Conservation (phyloP, 2,113 vertebrate genomes). For the Conger conger region DNA sequence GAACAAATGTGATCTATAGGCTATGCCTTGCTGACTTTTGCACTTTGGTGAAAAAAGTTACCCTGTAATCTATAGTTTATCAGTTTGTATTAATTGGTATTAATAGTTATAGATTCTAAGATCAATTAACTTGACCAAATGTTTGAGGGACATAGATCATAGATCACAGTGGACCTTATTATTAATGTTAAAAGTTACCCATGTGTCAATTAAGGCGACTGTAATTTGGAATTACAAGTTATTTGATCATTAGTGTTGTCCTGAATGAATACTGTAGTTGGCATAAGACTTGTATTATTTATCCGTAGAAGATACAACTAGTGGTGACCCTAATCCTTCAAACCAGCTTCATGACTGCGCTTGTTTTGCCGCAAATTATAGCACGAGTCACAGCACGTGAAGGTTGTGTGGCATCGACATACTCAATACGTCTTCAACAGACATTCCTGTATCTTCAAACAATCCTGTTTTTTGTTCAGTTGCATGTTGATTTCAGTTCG, state of each 20-base stretch:
- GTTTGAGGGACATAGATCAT: background rate
- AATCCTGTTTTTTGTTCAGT: background rate
- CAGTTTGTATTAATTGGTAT: background rate
- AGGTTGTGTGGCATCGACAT: background rate
- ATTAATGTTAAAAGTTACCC: too few relatives aligned
- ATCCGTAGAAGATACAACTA: background rate
- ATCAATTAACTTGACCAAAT: background rate
- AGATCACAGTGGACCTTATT: too few relatives aligned
- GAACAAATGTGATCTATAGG: background rate
- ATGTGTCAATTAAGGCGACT: too few relatives aligned
- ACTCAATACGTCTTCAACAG: background rate
- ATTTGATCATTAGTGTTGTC: background rate
- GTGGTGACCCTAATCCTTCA: background rate
- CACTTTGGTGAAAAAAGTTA: background rate
- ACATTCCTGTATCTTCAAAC: background rate
- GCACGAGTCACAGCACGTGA: conserved; percentile 55
- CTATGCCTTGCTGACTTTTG: background rate
- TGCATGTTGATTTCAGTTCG: background rate
- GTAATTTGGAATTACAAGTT: background rate
- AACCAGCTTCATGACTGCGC: background rate
- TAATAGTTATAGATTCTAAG: background rate
- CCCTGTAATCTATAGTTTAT: background rate
- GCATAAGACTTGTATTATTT: background rate
- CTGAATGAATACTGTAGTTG: background rate
- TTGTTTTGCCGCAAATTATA: conserved; percentile 43